Evolutionary conservation across 1,140 invertebrate genomes (phyloP), one percentile per base, ranked within the genome.

Genomic region (Mesaphorura yosii): DNA sequence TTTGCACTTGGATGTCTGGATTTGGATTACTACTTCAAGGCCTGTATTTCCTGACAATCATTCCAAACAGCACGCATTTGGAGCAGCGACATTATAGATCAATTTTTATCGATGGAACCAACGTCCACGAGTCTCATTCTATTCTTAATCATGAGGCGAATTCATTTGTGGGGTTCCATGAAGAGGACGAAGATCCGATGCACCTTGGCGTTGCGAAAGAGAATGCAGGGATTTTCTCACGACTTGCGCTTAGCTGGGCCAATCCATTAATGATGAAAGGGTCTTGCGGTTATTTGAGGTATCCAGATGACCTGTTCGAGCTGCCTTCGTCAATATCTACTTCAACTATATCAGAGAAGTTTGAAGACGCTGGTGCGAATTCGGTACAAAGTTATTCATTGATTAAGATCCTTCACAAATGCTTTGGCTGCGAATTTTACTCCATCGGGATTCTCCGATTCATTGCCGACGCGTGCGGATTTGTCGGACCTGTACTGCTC

Each of bases 371-470:
- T 10, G 10, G 31, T 34, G 31, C n/a, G 38, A 34, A 28, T 14
- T 53, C 41, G 22, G 17, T 53, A 55, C 12, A 55, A 48, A 51
- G 73, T 73, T 22, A 76, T 77, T 78, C 80, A 1, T 66, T 95
- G 14, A 66, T 92, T 1, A 74, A 73, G 56, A 78, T 83, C 0
- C 68, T 96, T n/a, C 81, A 91, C 65, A 75, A 72, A 51, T 81
- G 81, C 62, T 97, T 90, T 71, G 90, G 86, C 22, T 66, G 78
- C 51, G 80, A 91, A 66, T 97, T 94, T 73, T 91, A 92, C 65
- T 74, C 77, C 17, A 79, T 96, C 65, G 94, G 92, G 26, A 67
- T 94, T 53, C 67, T 96, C 2, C 89, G 91, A 69, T 74, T 98
- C 25, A 65, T 86, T 3, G 79, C 83, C 2, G 93, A 98, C 69